Evolutionary conservation across 2,113 vertebrate genomes (phyloP), one percentile per base, ranked within the genome.

Genomic region (Calidris pygmaea): DNA sequence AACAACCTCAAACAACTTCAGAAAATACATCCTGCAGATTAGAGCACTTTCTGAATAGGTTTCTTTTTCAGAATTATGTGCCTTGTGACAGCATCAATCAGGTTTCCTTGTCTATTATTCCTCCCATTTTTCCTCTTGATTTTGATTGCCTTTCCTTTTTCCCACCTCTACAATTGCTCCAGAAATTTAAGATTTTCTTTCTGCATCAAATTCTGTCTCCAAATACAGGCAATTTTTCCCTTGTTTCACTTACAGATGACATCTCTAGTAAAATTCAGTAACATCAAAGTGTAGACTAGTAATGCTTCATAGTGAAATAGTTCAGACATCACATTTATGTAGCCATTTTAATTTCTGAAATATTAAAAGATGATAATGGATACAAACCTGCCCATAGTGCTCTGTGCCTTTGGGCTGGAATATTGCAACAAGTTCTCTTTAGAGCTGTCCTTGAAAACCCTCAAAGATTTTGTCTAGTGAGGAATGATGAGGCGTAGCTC

Each of bases 391-490:
- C 34, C 52, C 47, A 24, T 29, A 63, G n/a, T 35, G 1, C 39
- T 82, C 52, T 47, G 9, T 85, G 37, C 41, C 82, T 94, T 67
- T 81, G 73, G 77, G 91, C 73, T 71, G 71, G 76, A 95, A 58
- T 79, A 85, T 73, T 86, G 55, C 47, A 93, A 85, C 5, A 45
- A 74, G 22, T 41, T 67, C 30, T 80, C 22, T 87, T 91, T 70
- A 53, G 43, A 37, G 5, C 23, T 92, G 93, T 94, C 93, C 96
- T 96, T 96, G 90, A 95, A 94, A 96, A 59, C 18, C 24, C 62
- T 95, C 85, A 58, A 95, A 95, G 52, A 83, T 73, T 90, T 87
- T 93, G 60, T 62, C 63, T 83, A 32, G 37, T 82, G 79, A 78
- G 67, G 53, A 90, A 83, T 67, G 92, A 82, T 82, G 70, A 96